phyloP scores from a whole-genome alignment of 2,888 invertebrate species.

The Tenthredo livida region DNA sequence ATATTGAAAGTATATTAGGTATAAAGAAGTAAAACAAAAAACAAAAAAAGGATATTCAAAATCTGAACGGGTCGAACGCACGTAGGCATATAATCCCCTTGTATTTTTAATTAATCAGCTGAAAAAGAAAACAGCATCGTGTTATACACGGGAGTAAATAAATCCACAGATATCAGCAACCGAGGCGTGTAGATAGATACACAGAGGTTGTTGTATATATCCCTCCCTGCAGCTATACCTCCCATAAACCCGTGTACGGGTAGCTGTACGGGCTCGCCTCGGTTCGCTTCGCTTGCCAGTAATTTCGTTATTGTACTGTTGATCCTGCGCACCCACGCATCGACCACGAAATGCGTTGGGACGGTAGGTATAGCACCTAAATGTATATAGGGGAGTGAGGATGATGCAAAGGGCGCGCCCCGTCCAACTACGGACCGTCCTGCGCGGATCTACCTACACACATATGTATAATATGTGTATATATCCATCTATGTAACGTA shows the following conservation, averaged over 20 bases:
- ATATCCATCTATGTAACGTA: background rate
- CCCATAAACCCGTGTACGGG: conserved; percentile 23
- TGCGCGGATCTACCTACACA: background rate
- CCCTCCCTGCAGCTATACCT: background rate
- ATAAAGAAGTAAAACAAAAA: too few relatives aligned
- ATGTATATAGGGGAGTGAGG: background rate
- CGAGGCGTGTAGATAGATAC: conserved; percentile 21
- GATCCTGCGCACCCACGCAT: conserved; percentile 45
- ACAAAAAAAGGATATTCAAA: background rate
- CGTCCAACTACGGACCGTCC: conserved; percentile 10
- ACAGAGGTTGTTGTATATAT: conserved; percentile 40
- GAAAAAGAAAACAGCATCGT: conserved; percentile 13
- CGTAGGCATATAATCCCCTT: background rate
- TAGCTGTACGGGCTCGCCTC: background rate
- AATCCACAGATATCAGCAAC: conserved; percentile 30
- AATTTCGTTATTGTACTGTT: conserved; percentile 48
- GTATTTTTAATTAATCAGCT: conserved; percentile 28
- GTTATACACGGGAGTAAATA: conserved; percentile 6
- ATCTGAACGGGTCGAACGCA: background rate
- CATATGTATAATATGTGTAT: background rate
- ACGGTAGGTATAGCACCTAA: too few relatives aligned
- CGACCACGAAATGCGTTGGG: conserved; percentile 36
- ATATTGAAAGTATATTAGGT: too few relatives aligned
- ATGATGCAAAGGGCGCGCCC: conserved; percentile 18
- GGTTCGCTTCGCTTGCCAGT: conserved; percentile 33